Evolutionary conservation across 2,797 vertebrate species (phyloP).

Genomic region (Rhinella marina): DNA sequence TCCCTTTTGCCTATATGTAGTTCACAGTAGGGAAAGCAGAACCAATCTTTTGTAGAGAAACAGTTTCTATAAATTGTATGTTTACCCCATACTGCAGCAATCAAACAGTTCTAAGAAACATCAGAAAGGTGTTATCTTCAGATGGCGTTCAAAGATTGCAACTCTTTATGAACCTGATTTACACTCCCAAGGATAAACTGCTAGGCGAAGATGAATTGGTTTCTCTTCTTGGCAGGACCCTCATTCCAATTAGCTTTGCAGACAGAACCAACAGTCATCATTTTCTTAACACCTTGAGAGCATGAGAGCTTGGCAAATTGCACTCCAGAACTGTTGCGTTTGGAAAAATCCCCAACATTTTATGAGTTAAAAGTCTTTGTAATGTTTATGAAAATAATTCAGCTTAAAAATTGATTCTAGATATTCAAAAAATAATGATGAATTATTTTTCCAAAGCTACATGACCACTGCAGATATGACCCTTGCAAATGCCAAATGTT

Average conservation of each 20-base stretch:
- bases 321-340: not conserved
- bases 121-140: conserved; percentile 48
- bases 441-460: not conserved
- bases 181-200: not conserved
- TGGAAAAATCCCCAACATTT: conserved; percentile 19
- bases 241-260: conserved; percentile 61
- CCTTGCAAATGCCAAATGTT: not conserved
- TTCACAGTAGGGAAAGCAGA: conserved; percentile 27
- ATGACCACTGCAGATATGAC: not conserved
- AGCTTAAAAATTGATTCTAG: not conserved
- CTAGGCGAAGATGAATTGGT: conserved; percentile 60
- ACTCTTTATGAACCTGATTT: conserved; percentile 51
- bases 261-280: conserved; percentile 51
- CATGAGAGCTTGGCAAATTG: conserved; percentile 36
- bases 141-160: conserved; percentile 38
- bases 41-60: conserved; percentile 48
- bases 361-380: conserved; percentile 29
- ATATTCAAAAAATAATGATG: not conserved
- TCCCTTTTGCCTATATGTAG: conserved; percentile 42
- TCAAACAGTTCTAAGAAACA: conserved; percentile 57
- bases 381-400: not conserved
- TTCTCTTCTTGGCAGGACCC: conserved; percentile 61
- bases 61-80: conserved; percentile 57
- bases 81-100: conserved; percentile 53
- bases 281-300: conserved; percentile 58